Evolutionary conservation across 1,140 invertebrate species (phyloP).

Genomic region (Trachymyrmex cornetzi): DNA sequence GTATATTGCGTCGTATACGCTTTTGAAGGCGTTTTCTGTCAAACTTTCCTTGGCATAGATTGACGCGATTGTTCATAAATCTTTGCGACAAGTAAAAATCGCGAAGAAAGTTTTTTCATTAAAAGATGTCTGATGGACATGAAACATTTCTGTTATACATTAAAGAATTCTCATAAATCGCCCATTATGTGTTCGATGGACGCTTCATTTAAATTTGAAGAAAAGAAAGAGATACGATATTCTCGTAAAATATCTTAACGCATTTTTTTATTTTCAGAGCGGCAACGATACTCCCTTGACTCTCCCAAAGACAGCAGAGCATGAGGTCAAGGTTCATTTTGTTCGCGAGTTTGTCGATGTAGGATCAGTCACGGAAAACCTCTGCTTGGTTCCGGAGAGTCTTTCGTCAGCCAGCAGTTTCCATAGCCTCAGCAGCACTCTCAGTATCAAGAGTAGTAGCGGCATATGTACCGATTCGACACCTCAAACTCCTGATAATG

Average conservation of each 20-base stretch:
- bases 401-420: conserved; percentile 81
- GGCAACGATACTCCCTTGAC: conserved; percentile 65
- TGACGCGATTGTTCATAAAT: neutral
- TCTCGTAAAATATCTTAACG: neutral
- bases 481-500: conserved; percentile 46
- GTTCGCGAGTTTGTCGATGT: conserved; percentile 79
- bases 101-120: neutral
- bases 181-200: neutral
- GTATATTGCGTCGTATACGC: conserved; percentile 66
- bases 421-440: conserved; percentile 78
- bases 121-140: neutral
- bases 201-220: neutral
- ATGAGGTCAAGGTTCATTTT: conserved; percentile 81
- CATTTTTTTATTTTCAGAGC: conserved; percentile 71
- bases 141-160: neutral
- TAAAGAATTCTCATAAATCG: neutral
- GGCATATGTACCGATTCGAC: conserved; percentile 75
- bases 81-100: conserved; percentile 2
- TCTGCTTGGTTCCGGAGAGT: conserved; percentile 66
- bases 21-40: neutral
- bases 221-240: neutral
- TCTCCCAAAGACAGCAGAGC: conserved; percentile 66
- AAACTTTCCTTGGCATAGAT: neutral
- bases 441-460: conserved; percentile 80
- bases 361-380: conserved; percentile 24